Conservation (phyloP, 2,113 vertebrate genomes). For the Chaetodon trifascialis region DNA sequence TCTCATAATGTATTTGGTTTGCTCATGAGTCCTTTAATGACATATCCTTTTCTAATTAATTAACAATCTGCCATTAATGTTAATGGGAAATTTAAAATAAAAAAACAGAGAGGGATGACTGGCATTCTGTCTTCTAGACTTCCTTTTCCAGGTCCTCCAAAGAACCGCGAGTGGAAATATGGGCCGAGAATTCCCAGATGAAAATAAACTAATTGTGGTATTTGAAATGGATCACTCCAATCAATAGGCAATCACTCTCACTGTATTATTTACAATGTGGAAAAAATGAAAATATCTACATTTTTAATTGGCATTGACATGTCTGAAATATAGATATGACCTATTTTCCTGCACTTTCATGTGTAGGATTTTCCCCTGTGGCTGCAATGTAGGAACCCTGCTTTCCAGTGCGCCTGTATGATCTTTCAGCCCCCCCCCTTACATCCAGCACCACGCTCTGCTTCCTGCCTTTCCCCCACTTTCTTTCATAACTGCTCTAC, state of each 20-base stretch:
- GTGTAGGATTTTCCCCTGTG: conserved; percentile 72
- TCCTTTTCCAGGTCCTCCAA: conserved; percentile 23
- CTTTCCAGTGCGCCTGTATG: conserved; percentile 64
- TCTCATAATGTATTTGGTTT: conserved; percentile 22
- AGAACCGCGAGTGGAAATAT: conserved; percentile 30
- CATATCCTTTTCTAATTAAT: conserved; percentile 46
- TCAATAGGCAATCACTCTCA: conserved; percentile 85
- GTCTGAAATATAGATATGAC: conserved; percentile 79
- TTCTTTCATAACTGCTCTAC: conserved; percentile 80
- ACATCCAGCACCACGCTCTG: conserved; percentile 34
- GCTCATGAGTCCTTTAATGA: conserved; percentile 24
- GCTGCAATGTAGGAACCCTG: conserved; percentile 68
- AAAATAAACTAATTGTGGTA: conserved; percentile 65
- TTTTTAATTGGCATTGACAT: conserved; percentile 74
- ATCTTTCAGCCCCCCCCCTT: conserved; percentile 72
- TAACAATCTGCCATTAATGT: conserved; percentile 39
- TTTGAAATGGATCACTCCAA: conserved; percentile 78
- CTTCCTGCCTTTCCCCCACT: conserved; percentile 38
- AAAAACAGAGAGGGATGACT: conserved; percentile 28
- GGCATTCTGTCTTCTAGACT: conserved; percentile 23
- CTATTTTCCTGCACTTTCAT: conserved; percentile 76
- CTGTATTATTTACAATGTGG: conserved; percentile 85
- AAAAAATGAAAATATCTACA: conserved; percentile 73
- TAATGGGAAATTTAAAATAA: conserved; percentile 32
- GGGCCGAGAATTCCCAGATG: conserved; percentile 40